phyloP scores from a whole-genome alignment of 2,888 invertebrate species.

The Julus scanicus region DNA sequence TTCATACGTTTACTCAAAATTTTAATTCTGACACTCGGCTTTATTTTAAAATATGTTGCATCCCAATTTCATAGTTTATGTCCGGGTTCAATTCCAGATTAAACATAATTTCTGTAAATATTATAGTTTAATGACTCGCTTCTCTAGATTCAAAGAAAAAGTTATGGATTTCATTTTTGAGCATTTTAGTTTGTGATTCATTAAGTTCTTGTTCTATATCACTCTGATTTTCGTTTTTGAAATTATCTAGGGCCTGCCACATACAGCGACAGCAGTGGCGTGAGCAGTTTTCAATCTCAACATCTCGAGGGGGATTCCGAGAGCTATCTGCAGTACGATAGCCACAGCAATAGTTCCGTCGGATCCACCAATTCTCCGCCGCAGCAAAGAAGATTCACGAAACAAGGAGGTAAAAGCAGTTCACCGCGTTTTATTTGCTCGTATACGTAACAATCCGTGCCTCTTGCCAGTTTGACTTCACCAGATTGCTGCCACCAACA shows the following conservation, averaged over 20 bases:
- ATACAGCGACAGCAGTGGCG: constrained; percentile 75
- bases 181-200: too few relatives aligned
- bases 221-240: constrained; percentile 58
- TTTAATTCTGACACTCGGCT: too few relatives aligned
- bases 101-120: too few relatives aligned
- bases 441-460: neutral
- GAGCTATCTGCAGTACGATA: constrained; percentile 64
- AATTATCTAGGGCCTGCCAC: constrained; percentile 80
- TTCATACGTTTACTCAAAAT: too few relatives aligned
- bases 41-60: too few relatives aligned
- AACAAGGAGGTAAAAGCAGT: constrained; percentile 49
- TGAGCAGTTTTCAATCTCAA: constrained; percentile 62
- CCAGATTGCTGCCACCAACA: neutral
- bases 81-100: too few relatives aligned
- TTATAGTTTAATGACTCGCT: too few relatives aligned
- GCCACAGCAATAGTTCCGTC: constrained; percentile 65
- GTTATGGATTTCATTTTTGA: too few relatives aligned
- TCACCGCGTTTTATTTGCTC: neutral
- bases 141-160: too few relatives aligned
- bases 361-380: constrained; percentile 62
- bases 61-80: too few relatives aligned
- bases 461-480: constrained; percentile 7
- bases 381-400: constrained; percentile 58
- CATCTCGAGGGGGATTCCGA: constrained; percentile 62
- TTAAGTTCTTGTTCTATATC: too few relatives aligned